A percentile compares a stretch with the other conserved stretches of the same genome.
Evolutionary conservation across 2,113 vertebrate genomes (phyloP).

Genomic region (Felis catus): F.catus_Fca126_mat1.0 CM031428.1:36769501-36770000

Average conservation of each 20-base stretch:
- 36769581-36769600: not conserved
- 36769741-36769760: not conserved
- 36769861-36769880: not conserved
- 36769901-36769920: not conserved
- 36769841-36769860: not conserved
- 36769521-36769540: not conserved
- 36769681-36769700: not conserved
- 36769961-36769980: not conserved
- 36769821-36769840: not conserved
- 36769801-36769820: not conserved
- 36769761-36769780: not conserved
- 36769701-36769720: not conserved
- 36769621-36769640: not conserved
- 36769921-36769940: not conserved
- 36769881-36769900: not conserved
- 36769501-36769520: not conserved
- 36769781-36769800: not conserved
- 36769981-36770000: not conserved
- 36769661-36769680: not conserved
- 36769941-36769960: not conserved
- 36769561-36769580: not conserved
- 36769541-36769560: not conserved
- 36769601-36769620: not conserved
- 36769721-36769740: not conserved
- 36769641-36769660: not conserved